phyloP scores from a whole-genome alignment of 2,888 invertebrate genomes.

The Deroplatys truncata region DNA sequence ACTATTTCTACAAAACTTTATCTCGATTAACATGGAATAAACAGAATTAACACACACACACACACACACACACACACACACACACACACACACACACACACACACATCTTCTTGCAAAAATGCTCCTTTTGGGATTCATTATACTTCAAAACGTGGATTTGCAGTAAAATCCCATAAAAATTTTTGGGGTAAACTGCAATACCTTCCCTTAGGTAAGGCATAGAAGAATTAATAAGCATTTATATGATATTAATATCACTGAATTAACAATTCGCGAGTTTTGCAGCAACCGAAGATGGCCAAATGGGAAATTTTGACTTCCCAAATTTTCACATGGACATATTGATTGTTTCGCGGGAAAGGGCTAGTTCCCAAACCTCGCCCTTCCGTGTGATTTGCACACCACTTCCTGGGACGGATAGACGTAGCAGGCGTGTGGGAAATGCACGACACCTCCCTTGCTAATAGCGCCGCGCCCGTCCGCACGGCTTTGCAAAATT shows the following conservation, averaged over 20 bases:
- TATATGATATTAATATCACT: too few species aligned
- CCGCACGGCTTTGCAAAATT: not conserved
- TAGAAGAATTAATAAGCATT: too few species aligned
- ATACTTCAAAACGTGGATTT: too few species aligned
- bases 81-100: rapidly evolving
- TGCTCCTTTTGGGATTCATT: too few species aligned
- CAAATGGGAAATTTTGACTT: not conserved
- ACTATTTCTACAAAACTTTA: too few species aligned
- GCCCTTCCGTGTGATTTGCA: not conserved
- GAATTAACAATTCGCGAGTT: too few species aligned
- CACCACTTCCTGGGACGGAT: not conserved
- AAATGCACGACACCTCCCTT: not conserved
- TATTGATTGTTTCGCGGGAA: not conserved
- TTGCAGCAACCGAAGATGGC: not conserved
- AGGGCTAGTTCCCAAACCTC: not conserved
- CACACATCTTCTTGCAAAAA: too few species aligned
- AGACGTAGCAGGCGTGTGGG: not conserved
- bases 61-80: rapidly evolving
- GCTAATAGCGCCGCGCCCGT: not conserved
- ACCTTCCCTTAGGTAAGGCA: too few species aligned
- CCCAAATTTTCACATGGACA: not conserved
- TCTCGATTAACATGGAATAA: too few species aligned
- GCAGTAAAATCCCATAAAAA: too few species aligned
- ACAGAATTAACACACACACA: too few species aligned
- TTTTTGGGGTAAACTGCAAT: too few species aligned